phyloP scores from a whole-genome alignment of 2,113 vertebrate species.

The Thunnus thynnus region DNA sequence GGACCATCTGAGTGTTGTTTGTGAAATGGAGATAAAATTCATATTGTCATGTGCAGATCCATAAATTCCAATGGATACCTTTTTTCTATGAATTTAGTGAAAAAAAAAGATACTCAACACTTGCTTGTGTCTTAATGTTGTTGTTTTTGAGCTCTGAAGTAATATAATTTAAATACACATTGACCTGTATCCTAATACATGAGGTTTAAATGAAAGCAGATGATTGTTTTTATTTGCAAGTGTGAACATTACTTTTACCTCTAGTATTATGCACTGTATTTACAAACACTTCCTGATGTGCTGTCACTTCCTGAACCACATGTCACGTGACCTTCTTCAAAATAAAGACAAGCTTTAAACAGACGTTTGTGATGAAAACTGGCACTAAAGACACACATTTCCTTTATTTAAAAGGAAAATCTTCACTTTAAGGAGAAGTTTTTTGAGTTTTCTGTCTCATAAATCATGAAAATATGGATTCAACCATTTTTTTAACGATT shows the following conservation, averaged over 20 bases:
- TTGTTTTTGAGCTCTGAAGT: neutral
- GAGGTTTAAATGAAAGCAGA: neutral
- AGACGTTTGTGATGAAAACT: neutral
- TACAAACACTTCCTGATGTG: slow-evolving; percentile 52
- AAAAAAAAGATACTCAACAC: neutral
- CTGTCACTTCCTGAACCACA: neutral
- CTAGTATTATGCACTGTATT: slow-evolving; percentile 42
- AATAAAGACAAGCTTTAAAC: neutral
- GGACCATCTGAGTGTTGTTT: no score
- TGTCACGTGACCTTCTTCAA: neutral
- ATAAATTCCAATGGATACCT: no score
- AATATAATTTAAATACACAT: neutral
- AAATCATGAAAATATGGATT: neutral
- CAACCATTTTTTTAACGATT: slow-evolving; percentile 62
- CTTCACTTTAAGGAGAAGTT: no score
- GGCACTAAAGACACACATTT: no score
- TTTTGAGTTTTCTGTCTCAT: neutral
- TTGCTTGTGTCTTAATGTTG: neutral
- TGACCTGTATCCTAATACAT: neutral
- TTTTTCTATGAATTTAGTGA: no score
- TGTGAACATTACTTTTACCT: slow-evolving; percentile 60
- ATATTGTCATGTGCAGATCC: no score
- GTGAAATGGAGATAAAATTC: no score
- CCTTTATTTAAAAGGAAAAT: no score
- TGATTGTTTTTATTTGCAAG: slow-evolving; percentile 27